Evolutionary conservation across 2,888 invertebrate species (phyloP).

Genomic region (Coelopa pilipes): DNA sequence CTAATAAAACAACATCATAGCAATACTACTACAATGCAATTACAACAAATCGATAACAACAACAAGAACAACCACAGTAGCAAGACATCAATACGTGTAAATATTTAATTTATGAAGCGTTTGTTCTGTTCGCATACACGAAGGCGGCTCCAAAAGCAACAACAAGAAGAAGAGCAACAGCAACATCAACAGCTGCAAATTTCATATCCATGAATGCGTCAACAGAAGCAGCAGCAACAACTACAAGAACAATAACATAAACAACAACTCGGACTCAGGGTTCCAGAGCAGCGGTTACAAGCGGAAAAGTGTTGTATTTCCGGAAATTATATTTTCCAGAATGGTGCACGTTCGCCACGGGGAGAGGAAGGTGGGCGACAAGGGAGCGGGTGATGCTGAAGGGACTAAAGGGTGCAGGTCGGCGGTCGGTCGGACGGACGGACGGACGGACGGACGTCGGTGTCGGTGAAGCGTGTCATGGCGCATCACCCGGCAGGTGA

Average conservation of each 20-base stretch:
- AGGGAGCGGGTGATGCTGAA: slow-evolving; percentile 2
- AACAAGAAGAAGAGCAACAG: neutral
- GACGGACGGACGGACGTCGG: neutral
- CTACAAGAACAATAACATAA: too few relatives aligned
- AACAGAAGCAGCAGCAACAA: too few relatives aligned
- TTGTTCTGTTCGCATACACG: slow-evolving; percentile 4
- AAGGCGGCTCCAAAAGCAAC: neutral
- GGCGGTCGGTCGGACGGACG: too few relatives aligned
- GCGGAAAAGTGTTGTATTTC: slow-evolving; percentile 17
- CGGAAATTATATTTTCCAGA: slow-evolving; percentile 15
- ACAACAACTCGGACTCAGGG: neutral
- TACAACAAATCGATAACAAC: too few relatives aligned
- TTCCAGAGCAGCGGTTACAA: neutral
- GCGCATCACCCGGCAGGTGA: neutral
- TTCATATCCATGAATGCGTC: too few relatives aligned
- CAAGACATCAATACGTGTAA: neutral
- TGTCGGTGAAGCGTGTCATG: neutral
- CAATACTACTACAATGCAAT: neutral
- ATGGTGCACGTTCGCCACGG: slow-evolving; percentile 8
- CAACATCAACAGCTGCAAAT: neutral
- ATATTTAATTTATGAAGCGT: slow-evolving; percentile 11
- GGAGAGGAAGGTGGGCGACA: neutral
- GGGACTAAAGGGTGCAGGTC: neutral
- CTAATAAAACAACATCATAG: neutral
- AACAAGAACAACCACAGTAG: neutral